phyloP scores from a whole-genome alignment of 37 sponge, comb jelly and placozoan species.

The Spongia lamella region DNA sequence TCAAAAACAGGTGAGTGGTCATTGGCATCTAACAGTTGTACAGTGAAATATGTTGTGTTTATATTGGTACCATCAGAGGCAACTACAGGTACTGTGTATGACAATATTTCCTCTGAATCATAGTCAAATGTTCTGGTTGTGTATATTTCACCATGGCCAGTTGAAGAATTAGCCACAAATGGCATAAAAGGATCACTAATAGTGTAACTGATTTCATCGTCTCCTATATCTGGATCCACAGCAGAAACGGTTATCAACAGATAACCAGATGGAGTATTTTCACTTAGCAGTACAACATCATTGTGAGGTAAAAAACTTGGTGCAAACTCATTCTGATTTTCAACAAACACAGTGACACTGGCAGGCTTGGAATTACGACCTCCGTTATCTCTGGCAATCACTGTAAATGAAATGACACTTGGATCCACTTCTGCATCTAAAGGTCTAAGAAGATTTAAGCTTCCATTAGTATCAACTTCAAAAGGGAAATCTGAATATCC shows the following conservation, averaged over 20 bases:
- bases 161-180: background rate
- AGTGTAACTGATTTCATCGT: background rate
- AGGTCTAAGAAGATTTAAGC: conserved; percentile 4
- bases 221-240: conserved; percentile 24
- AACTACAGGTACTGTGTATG: conserved; percentile 9
- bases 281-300: background rate
- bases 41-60: conserved; percentile 21
- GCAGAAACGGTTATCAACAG: conserved; percentile 6
- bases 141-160: conserved; percentile 15
- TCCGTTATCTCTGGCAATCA: conserved; percentile 40
- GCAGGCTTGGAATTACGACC: conserved; percentile 22
- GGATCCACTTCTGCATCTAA: conserved; percentile 53
- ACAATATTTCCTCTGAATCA: conserved; percentile 20
- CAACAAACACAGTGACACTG: conserved; percentile 41
- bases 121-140: conserved; percentile 24
- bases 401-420: conserved; percentile 6
- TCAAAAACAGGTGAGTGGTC: conserved; percentile 29
- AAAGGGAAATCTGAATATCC: conserved; percentile 22
- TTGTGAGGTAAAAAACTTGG: conserved; percentile 23
- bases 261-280: conserved; percentile 5
- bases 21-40: conserved; percentile 23
- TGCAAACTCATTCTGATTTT: conserved; percentile 64
- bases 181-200: background rate
- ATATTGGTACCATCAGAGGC: conserved; percentile 39
- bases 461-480: conserved; percentile 41